Percentiles rank a stretch among this genome's conserved stretches.
These are phyloP conservation scores for Pseudomugil tenellus DNA, from an alignment of 2,797 vertebrate genomes.

Conservation along the genomic window DNA sequence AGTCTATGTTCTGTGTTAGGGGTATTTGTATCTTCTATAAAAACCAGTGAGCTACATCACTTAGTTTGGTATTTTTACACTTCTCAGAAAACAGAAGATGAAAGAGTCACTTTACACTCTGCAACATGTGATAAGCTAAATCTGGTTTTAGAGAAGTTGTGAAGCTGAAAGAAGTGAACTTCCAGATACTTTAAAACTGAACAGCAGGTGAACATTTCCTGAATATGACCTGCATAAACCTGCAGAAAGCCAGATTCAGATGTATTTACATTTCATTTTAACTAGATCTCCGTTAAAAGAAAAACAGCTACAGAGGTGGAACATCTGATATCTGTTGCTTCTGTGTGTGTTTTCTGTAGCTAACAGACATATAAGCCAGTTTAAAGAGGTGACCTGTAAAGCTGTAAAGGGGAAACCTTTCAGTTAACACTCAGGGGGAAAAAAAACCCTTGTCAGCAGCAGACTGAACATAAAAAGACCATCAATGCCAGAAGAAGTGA, in stretches of 20 bases:
- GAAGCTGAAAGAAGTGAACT: background rate
- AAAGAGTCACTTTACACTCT: conserved; percentile 1
- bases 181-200: too few relatives aligned
- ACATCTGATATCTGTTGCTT: background rate
- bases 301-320: background rate
- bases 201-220: background rate
- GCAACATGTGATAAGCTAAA: background rate
- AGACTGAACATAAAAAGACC: conserved; percentile 17
- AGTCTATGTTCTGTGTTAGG: background rate
- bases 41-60: conserved; percentile 27
- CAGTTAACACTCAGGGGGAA: conserved; percentile 12
- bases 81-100: conserved; percentile 9
- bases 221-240: background rate
- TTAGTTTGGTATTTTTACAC: conserved; percentile 29
- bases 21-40: conserved; percentile 28
- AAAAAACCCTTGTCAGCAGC: conserved; percentile 12
- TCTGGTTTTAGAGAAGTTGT: background rate
- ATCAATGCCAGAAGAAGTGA: conserved; percentile 21
- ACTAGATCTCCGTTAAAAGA: too few relatives aligned
- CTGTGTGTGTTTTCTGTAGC: conserved; percentile 1
- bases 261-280: too few relatives aligned
- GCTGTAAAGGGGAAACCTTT: conserved; percentile 13
- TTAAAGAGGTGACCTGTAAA: background rate
- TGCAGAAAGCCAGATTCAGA: background rate
- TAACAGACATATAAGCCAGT: conserved; percentile 1